Evolutionary conservation across 2,113 vertebrate genomes (phyloP), one percentile per base, ranked within the genome.

Genomic region (Gambusia holbrooki): DNA sequence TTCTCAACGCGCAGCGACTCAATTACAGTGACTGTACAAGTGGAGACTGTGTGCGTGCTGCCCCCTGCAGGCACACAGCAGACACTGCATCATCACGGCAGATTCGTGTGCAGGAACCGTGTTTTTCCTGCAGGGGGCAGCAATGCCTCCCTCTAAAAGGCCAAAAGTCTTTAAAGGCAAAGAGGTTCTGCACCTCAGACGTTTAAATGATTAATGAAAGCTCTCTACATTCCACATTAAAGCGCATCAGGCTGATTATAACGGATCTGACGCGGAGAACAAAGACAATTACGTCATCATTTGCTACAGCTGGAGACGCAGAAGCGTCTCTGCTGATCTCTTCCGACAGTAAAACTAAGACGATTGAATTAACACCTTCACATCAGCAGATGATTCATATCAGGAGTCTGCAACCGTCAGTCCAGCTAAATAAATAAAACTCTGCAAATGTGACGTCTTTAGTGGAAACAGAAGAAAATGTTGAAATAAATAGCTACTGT

Each of bases 121-220:
- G 33, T 30, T 75, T 61, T 28, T 67, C 73, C 73, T 75, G 33
- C 61, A 54, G 35, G 37, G 64, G 73, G 65, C 63, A 45, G 51
- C 74, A 76, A 22, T 9, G 17, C 63, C 22, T 35, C 63, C 11
- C 5, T 48, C 17, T 35, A 3, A 65, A 35, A 64, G 62, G 62
- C 62, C 32, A 33, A 64, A 19, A 5, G 1, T 27, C 32, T 64
- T 33, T 19, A 64, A 30, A 68, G 42, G 54, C 51, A 58, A 58
- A 58, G 51, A 58, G 51, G 51, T 58, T 25, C 51, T 58, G 25
- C 51, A n/a, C 7, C 51, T 58, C 51, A 58, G 51, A 25, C 9
- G 51, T 58, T 25, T 58, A 19, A n/a, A 10, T n/a, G 6, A 25
- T 25, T 58, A 58, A n/a, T 58, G 25, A 58, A n/a, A 58, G 25